phyloP scores from a whole-genome alignment of 2,888 invertebrate genomes.

The Leptopilina drosophilae region DNA sequence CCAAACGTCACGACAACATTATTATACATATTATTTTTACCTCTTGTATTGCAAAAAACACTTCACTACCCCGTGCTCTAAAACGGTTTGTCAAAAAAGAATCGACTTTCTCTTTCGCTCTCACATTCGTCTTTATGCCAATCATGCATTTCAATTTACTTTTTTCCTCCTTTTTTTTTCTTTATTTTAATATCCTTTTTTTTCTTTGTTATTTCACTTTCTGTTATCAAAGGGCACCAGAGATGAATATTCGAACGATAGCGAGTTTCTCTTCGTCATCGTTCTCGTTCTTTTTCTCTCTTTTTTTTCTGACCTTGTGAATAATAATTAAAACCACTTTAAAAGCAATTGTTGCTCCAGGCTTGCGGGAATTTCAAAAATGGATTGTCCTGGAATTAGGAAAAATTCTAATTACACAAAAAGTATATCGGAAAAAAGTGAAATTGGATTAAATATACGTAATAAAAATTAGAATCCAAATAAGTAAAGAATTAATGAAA shows the following conservation, averaged over 20 bases:
- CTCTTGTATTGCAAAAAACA: constrained; percentile 54
- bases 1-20: constrained; percentile 61
- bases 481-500: no score
- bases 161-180: constrained; percentile 1
- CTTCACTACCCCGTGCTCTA: constrained; percentile 54
- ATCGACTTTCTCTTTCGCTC: constrained; percentile 41
- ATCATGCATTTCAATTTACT: constrained; percentile 39
- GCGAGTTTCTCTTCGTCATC: constrained; percentile 7
- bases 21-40: constrained; percentile 43
- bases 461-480: no score
- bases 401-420: background rate
- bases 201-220: background rate
- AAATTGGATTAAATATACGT: background rate
- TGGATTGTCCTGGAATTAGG: constrained; percentile 29
- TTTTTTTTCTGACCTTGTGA: background rate
- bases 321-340: constrained; percentile 3
- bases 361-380: constrained; percentile 30
- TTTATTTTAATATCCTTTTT: constrained; percentile 1
- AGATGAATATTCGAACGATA: constrained; percentile 12
- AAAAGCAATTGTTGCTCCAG: background rate
- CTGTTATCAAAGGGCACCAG: constrained; percentile 30
- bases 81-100: constrained; percentile 53
- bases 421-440: background rate
- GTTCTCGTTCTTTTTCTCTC: no score
- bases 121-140: constrained; percentile 47